Evolutionary conservation across 1,140 invertebrate species (phyloP).

Genomic region (Stegodyphus mimosarum): DNA sequence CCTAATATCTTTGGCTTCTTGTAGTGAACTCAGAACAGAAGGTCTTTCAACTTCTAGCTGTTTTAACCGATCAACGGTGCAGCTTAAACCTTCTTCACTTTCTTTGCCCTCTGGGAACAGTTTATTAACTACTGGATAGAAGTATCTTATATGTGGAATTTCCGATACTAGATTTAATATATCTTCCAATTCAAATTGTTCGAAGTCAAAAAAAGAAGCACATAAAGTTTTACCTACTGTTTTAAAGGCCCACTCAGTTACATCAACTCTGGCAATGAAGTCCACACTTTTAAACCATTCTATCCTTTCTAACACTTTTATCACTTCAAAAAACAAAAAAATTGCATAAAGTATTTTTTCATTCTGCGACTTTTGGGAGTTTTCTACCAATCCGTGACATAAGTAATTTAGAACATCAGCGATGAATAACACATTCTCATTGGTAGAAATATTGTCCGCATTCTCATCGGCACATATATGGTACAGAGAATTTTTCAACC

Average conservation of each 20-base stretch:
- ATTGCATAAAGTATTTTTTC: background rate
- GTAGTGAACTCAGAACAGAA: background rate
- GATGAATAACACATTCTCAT: background rate
- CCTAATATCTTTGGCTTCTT: constrained; percentile 23
- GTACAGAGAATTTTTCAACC: constrained; percentile 32
- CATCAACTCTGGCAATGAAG: constrained; percentile 17
- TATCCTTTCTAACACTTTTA: constrained; percentile 3
- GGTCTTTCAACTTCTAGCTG: constrained; percentile 1
- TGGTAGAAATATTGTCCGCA: background rate
- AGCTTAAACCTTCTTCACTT: background rate
- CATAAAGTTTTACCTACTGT: constrained; percentile 26
- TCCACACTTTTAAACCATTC: constrained; percentile 15
- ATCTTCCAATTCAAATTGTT: constrained; percentile 4
- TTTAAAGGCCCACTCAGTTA: constrained; percentile 28
- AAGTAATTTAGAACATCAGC: constrained; percentile 3
- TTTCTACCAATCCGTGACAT: background rate
- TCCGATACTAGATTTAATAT: constrained; percentile 7
- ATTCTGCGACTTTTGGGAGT: background rate
- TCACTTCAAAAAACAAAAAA: constrained; percentile 19
- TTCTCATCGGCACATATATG: background rate
- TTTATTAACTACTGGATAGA: constrained; percentile 23
- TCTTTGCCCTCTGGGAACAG: constrained; percentile 5
- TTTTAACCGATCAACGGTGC: constrained; percentile 11
- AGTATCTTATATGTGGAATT: constrained; percentile 30
- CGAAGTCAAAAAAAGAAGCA: constrained; percentile 5